Evolutionary conservation across 2,113 vertebrate species (phyloP).

Genomic region (Sardina pilchardus): DNA sequence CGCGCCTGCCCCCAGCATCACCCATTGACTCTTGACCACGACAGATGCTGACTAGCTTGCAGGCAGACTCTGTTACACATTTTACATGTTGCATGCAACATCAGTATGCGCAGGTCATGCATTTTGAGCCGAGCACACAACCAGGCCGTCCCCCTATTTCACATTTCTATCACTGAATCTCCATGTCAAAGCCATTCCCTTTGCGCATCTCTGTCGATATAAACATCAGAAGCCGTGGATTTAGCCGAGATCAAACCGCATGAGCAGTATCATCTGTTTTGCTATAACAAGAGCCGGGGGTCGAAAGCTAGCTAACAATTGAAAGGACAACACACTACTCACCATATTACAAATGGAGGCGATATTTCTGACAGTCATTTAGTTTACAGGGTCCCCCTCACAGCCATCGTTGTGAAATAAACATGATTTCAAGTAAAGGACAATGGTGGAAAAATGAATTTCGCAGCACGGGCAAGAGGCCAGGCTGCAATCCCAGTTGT

Average conservation of each 20-base stretch:
- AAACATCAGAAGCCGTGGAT: not conserved
- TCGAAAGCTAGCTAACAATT: conserved; percentile 7
- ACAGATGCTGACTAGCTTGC: not conserved
- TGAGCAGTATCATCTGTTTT: not conserved
- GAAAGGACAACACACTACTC: conserved; percentile 67
- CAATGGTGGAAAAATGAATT: conserved; percentile 46
- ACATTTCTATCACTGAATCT: not conserved
- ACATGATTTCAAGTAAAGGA: conserved; percentile 69
- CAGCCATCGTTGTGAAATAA: conserved; percentile 88
- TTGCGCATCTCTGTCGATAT: not conserved
- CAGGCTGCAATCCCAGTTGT: conserved; percentile 63
- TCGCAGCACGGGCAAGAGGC: conserved; percentile 67
- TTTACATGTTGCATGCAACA: not conserved
- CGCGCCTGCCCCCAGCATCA: not conserved
- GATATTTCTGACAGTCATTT: conserved; percentile 99
- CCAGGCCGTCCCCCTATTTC: not conserved
- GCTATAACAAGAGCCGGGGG: not conserved
- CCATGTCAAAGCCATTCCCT: not conserved
- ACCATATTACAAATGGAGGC: conserved; percentile 99
- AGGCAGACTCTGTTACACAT: not conserved
- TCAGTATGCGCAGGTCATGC: not conserved
- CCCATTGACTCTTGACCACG: not conserved
- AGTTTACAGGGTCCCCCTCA: conserved; percentile 89
- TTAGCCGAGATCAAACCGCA: not conserved
- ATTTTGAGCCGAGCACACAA: not conserved